Conservation (phyloP, 2,113 vertebrate genomes). For the Centrocercus urophasianus region DNA sequence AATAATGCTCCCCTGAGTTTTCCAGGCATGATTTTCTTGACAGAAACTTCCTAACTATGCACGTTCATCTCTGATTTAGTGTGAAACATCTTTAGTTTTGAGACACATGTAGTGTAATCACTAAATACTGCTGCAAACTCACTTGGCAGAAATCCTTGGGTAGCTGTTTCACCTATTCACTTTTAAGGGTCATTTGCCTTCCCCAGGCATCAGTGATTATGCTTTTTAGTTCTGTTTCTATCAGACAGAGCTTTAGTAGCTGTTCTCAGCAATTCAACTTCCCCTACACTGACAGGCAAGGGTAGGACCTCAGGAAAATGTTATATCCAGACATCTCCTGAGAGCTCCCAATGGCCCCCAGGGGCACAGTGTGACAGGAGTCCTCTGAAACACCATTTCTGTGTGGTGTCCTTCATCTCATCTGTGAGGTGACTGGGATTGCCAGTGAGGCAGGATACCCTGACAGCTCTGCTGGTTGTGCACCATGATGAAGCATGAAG, state of each 20-base stretch:
- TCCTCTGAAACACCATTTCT: background rate
- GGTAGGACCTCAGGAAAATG: background rate
- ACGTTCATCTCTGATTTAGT: background rate
- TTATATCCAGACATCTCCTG: background rate
- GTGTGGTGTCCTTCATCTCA: background rate
- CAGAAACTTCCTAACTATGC: background rate
- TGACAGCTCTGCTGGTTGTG: rapidly evolving
- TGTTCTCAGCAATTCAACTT: background rate
- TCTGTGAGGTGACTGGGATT: background rate
- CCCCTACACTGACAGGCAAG: background rate
- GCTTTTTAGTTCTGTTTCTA: background rate
- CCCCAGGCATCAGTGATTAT: background rate
- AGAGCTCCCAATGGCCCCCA: background rate
- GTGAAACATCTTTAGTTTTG: background rate
- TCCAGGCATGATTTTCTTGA: background rate
- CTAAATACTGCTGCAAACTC: background rate
- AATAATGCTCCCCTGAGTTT: background rate
- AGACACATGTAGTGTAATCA: background rate
- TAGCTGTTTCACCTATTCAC: background rate
- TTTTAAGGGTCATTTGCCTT: background rate
- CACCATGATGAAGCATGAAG: background rate
- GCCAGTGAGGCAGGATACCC: background rate
- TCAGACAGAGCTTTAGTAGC: background rate
- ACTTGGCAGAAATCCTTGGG: background rate
- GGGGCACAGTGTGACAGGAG: background rate